Evolutionary conservation across 2,113 vertebrate genomes (phyloP), one percentile per base, ranked within the genome.

Genomic region (Coturnix japonica): DNA sequence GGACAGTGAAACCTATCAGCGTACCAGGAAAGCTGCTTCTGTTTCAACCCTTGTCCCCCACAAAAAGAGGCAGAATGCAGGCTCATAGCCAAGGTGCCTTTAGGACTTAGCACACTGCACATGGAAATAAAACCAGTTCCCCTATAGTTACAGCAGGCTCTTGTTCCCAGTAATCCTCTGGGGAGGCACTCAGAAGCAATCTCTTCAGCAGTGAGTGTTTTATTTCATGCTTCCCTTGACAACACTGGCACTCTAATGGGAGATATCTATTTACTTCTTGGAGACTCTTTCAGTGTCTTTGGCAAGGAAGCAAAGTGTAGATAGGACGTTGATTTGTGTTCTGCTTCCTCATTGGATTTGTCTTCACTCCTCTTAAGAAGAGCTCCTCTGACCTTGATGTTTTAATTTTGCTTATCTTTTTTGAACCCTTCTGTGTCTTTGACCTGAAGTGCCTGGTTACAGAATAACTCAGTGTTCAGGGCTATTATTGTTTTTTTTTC

Each of bases 391-490:
- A 70, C 87, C 81, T 89, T 93, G 90, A 67, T 16, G 14, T 94
- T 86, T 94, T 88, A 81, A 64, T 92, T 89, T 84, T 56, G 64
- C 95, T 97, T 94, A 81, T 95, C 69, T 96, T 85, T 94, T 97
- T 87, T 93, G 89, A 87, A 95, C 94, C 63, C 77, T 95, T 69
- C 67, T 77, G 65, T 97, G 96, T 96, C 97, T 97, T 96, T 98
- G 96, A 97, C 96, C 97, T 6, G 81, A 94, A 89, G 51, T 59
- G 87, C 90, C 88, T 97, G 91, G 98, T 98, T 98, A 98, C 64
- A 97, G 74, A 97, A 81, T 97, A 98, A 98, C 97, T 81, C 93
- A 93, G 93, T 80, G 91, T 14, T 80, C 81, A 56, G 30, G 53
- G 30, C 69, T 72, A 19, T 65, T 28, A 37, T 28, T 70, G 80